Conservation (phyloP, 2,888 invertebrate genomes). For the Drosophila mimica region DNA sequence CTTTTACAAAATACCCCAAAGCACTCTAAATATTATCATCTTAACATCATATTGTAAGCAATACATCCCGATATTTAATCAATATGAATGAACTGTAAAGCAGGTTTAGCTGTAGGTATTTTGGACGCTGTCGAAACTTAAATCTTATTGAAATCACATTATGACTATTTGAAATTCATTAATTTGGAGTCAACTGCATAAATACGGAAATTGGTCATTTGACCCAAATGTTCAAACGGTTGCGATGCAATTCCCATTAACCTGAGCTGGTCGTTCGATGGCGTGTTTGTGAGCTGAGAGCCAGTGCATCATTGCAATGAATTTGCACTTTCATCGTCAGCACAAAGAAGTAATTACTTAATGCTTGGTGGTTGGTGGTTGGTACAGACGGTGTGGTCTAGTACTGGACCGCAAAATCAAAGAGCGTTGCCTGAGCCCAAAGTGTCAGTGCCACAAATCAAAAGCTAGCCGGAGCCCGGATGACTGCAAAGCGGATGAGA, state of each 20-base stretch:
- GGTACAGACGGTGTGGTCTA: conserved; percentile 2
- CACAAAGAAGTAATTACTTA: conserved; percentile 79
- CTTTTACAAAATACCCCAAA: not conserved
- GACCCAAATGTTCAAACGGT: not conserved
- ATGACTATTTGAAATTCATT: conserved; percentile 13
- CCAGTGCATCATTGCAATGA: conserved; percentile 71
- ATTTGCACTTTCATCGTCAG: conserved; percentile 67
- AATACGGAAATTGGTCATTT: not conserved
- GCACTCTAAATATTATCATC: not conserved
- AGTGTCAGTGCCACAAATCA: conserved; percentile 67
- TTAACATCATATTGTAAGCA: not conserved
- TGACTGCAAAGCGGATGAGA: conserved; percentile 47
- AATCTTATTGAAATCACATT: conserved; percentile 16
- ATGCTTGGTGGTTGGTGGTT: conserved; percentile 57
- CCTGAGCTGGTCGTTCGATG: not conserved
- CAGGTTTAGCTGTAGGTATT: not conserved
- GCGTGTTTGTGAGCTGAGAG: not conserved
- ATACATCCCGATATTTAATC: not conserved
- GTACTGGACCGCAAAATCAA: conserved; percentile 70
- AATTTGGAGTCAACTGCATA: not conserved
- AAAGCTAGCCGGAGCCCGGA: conserved; percentile 53
- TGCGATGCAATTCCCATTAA: not conserved
- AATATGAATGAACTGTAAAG: not conserved
- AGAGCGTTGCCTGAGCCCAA: conserved; percentile 46
- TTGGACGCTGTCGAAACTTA: not conserved